Conservation (phyloP, 2,888 invertebrate genomes). For the Chloroclysta siterata region DNA sequence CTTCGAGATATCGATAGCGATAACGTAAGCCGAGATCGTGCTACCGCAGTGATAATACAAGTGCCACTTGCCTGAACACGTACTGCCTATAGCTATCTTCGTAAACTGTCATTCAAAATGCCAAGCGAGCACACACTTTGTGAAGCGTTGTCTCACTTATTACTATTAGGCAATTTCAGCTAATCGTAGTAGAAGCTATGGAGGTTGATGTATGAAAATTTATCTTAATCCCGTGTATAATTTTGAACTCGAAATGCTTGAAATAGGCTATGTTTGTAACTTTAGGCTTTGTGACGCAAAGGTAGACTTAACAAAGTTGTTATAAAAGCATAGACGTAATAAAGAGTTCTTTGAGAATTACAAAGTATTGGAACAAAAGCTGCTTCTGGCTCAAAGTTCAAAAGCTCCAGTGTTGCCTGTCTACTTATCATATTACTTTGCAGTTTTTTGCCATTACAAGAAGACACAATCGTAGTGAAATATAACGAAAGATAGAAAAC, state of each 20-base stretch:
- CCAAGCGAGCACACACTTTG: slow-evolving; percentile 14
- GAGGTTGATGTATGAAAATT: not conserved
- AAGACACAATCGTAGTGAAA: no score
- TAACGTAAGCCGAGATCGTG: slow-evolving; percentile 10
- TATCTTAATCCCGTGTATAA: not conserved
- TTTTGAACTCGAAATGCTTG: not conserved
- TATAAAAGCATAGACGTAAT: not conserved
- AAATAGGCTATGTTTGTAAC: not conserved
- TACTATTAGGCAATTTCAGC: slow-evolving; percentile 8
- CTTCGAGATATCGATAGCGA: slow-evolving; percentile 9
- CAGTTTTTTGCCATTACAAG: no score
- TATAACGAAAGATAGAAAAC: no score
- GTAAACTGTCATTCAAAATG: slow-evolving; percentile 17
- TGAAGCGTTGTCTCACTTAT: slow-evolving; percentile 5
- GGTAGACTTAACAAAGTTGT: not conserved
- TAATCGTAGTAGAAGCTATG: no score
- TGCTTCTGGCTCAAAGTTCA: not conserved
- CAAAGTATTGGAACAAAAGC: not conserved
- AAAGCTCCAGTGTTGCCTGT: not conserved
- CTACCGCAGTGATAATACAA: slow-evolving; percentile 16
- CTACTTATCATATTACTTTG: no score
- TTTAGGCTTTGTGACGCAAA: not conserved
- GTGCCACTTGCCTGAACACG: slow-evolving; percentile 23
- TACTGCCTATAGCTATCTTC: slow-evolving; percentile 19
- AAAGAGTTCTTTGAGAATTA: not conserved